A percentile compares a stretch with the other conserved stretches of the same genome.
phyloP scores from a whole-genome alignment of 1,140 invertebrate species.

The Drosophila repletoides region DNA sequence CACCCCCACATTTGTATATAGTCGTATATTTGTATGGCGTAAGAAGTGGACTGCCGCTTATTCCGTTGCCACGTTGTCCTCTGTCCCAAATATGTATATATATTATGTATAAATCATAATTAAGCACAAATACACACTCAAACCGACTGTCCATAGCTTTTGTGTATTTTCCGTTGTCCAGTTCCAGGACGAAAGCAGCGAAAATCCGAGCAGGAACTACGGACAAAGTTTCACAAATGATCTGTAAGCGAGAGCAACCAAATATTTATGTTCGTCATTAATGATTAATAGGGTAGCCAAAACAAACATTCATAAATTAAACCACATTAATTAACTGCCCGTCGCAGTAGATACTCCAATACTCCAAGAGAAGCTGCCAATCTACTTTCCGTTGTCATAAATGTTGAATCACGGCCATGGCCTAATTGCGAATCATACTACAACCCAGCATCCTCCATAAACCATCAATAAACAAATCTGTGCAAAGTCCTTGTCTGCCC shows the following conservation, averaged over 20 bases:
- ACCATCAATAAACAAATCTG: background rate
- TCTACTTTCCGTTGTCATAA: conserved; percentile 19
- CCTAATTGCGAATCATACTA: background rate
- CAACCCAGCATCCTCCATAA: no score
- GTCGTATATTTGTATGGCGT: no score
- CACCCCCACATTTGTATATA: no score
- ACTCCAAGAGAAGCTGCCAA: conserved; percentile 7
- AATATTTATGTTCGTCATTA: conserved; percentile 63
- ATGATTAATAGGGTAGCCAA: conserved; percentile 52
- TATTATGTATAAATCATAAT: conserved; percentile 64
- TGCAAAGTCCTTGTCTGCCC: background rate
- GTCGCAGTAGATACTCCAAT: conserved; percentile 23
- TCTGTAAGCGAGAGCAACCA: conserved; percentile 40
- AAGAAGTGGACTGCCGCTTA: conserved; percentile 20
- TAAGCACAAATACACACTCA: conserved; percentile 52
- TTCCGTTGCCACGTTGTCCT: conserved; percentile 33
- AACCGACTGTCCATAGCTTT: conserved; percentile 34
- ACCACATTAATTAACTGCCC: conserved; percentile 60
- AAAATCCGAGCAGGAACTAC: conserved; percentile 10
- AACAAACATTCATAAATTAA: conserved; percentile 63
- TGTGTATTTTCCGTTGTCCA: conserved; percentile 24
- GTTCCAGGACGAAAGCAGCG: conserved; percentile 8
- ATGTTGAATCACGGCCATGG: conserved; percentile 24
- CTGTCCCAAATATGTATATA: conserved; percentile 29
- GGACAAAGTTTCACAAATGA: conserved; percentile 45